phyloP scores from a whole-genome alignment of 2,113 vertebrate genomes.

The Bungarus multicinctus region DNA sequence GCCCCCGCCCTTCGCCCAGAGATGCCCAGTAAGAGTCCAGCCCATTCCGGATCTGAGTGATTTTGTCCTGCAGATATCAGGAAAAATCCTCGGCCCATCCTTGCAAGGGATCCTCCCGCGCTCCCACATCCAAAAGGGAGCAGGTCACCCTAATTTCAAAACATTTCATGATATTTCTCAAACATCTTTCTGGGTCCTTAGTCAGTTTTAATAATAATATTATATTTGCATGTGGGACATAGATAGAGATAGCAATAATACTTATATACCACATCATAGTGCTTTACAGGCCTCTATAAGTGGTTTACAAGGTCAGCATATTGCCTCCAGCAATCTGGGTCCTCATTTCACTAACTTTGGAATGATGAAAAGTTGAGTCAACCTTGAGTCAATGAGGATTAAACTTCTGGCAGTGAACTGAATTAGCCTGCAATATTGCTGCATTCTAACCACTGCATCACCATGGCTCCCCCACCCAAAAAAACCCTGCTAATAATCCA shows the following conservation, averaged over 20 bases:
- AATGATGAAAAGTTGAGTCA: not conserved
- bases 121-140: too few relatives aligned
- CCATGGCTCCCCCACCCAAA: not conserved
- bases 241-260: not conserved
- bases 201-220: slow-evolving; percentile 62
- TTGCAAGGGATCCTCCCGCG: too few relatives aligned
- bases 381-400: not conserved
- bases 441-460: not conserved
- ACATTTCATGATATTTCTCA: not conserved
- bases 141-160: too few relatives aligned
- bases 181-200: not conserved
- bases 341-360: not conserved
- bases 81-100: too few relatives aligned
- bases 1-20: too few relatives aligned
- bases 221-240: not conserved
- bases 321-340: not conserved
- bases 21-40: too few relatives aligned
- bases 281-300: not conserved
- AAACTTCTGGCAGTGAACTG: not conserved
- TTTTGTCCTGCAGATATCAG: too few relatives aligned
- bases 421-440: not conserved
- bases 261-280: not conserved
- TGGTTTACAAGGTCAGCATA: not conserved
- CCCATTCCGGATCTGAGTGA: too few relatives aligned
- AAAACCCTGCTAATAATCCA: not conserved